Base-by-base conservation (phyloP, 2,797 vertebrate species). In the Hipposideros larvatus region DNA sequence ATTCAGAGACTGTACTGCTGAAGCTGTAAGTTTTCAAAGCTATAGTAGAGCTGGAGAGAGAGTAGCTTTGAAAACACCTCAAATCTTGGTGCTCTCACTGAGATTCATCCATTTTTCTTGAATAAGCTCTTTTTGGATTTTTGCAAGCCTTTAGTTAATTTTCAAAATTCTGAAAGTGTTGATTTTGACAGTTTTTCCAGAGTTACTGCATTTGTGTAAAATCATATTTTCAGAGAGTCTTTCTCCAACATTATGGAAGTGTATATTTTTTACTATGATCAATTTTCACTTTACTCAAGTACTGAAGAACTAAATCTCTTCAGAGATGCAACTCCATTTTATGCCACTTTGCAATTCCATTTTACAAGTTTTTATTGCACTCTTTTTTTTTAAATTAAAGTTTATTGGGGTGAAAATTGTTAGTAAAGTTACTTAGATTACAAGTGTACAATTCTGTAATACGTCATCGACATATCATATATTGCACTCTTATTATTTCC, bases 111-210 rank as follows among this genome's bases (percentile, higher is more conserved):
- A 70, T 87, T 92, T 96, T 95, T 84, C 77, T 88, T 90, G 48
- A 96, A 92, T 71, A 75, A 96, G 75, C 55, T 55, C 28, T 79
- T 90, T 41, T 90, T 73, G 16, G 70, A 37, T 85, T 75, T 19
- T 88, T 92, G 8, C 37, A 95, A 97, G 46, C 41, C n/a, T 87
- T 95, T 88, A 31, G 21, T 87, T 92, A 57, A 84, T 90, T 95
- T 94, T 22, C 53, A 87, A 61, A 93, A 34, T 90, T 79, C 48
- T 65, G 46, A 92, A 96, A 95, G 84, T 14, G 11, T 51, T 71
- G 7, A 75, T 71, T 84, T 94, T 80, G 19, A 87, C 28, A 16
- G 11, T 91, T 78, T 88, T 93, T n/a, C 18, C 28, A 90, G 43
- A 74, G 87, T 93, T 74, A 71, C 43, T 74, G 19, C 63, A 80